phyloP scores from a whole-genome alignment of 1,140 invertebrate species.

The Gyrodactylus salaris region DNA sequence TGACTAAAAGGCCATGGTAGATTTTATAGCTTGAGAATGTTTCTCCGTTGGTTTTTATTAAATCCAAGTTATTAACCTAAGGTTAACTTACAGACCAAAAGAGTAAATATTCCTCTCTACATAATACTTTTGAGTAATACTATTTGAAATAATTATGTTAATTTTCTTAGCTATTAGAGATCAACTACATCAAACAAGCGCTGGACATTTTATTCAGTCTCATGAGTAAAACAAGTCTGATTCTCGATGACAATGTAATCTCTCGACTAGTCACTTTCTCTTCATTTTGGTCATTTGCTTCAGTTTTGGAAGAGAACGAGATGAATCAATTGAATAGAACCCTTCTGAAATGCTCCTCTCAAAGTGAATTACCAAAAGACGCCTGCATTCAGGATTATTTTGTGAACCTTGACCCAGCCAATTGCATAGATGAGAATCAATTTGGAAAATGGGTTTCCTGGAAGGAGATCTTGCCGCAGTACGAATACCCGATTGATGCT shows the following conservation, averaged over 20 bases:
- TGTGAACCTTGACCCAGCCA: not conserved
- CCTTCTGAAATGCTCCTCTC: not conserved
- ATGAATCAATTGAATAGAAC: not conserved
- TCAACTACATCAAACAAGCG: conserved; percentile 20
- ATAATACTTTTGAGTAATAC: no score
- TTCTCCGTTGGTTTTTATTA: no score
- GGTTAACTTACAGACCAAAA: no score
- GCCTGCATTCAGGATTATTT: not conserved
- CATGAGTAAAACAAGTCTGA: not conserved
- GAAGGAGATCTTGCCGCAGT: conserved; percentile 30
- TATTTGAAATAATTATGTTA: no score
- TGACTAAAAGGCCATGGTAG: no score
- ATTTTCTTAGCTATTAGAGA: conserved; percentile 23
- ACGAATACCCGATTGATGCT: conserved; percentile 44
- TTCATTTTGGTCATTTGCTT: not conserved
- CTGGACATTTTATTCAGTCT: conserved; percentile 21
- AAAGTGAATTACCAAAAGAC: not conserved
- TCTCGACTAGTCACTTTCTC: not conserved
- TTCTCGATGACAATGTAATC: not conserved
- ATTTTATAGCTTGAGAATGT: no score
- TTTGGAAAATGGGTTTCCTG: conserved; percentile 55
- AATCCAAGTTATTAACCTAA: no score
- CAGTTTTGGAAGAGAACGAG: not conserved
- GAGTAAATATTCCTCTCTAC: no score
- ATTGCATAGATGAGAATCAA: no score